phyloP scores from a whole-genome alignment of 1,140 invertebrate species.

The Melipona quadrifasciata region DNA sequence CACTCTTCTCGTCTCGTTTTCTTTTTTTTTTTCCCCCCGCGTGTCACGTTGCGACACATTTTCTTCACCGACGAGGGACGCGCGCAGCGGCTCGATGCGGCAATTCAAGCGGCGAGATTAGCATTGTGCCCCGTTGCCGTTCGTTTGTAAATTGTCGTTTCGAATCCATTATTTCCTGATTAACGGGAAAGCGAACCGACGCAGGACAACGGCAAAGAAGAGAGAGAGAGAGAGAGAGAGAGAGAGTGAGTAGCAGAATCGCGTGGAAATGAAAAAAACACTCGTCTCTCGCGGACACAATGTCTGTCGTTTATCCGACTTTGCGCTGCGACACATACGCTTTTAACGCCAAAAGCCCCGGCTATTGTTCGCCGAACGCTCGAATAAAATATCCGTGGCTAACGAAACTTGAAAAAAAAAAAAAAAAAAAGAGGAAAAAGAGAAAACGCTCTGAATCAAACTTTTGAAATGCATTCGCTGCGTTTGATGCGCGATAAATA shows the following conservation, averaged over 20 bases:
- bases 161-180: slow-evolving; percentile 33
- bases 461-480: background rate
- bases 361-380: slow-evolving; percentile 8
- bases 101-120: slow-evolving; percentile 30
- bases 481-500: background rate
- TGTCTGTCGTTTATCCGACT: slow-evolving; percentile 32
- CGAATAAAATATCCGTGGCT: slow-evolving; percentile 16
- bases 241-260: background rate
- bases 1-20: background rate
- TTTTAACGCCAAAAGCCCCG: slow-evolving; percentile 27
- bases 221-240: background rate
- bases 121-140: slow-evolving; percentile 3
- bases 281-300: slow-evolving; percentile 9
- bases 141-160: slow-evolving; percentile 30
- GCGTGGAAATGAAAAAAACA: slow-evolving; percentile 29
- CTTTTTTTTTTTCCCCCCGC: background rate
- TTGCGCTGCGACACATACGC: background rate
- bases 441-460: background rate
- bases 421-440: background rate
- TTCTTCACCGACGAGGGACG: background rate
- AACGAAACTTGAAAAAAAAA: background rate
- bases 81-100: background rate
- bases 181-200: slow-evolving; percentile 12
- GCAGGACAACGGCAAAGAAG: background rate
- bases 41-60: background rate